phyloP scores from a whole-genome alignment of 2,113 vertebrate genomes.

The Paramormyrops kingsleyae region DNA sequence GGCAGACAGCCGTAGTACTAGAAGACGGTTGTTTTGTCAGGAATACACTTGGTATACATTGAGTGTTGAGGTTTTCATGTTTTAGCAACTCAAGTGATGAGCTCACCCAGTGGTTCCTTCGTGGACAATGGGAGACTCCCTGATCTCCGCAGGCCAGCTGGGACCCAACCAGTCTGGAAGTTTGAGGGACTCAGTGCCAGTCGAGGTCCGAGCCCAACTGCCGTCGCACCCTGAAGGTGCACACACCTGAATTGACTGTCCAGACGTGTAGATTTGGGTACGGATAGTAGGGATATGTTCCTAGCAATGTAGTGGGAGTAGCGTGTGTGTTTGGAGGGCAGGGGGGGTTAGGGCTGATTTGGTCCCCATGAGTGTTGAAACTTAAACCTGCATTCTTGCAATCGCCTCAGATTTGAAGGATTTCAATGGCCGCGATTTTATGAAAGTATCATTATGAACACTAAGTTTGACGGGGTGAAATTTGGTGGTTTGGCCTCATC shows the following conservation, averaged over 20 bases:
- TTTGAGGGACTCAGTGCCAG: neutral
- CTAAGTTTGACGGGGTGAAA: neutral
- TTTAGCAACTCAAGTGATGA: neutral
- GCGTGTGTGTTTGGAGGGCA: neutral
- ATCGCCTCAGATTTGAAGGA: neutral
- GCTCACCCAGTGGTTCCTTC: neutral
- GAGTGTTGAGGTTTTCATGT: neutral
- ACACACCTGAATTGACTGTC: neutral
- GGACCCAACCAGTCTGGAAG: neutral
- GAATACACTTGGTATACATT: too few relatives aligned
- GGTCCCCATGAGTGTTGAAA: neutral
- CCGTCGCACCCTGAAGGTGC: neutral
- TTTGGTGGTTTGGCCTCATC: neutral
- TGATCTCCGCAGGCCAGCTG: neutral
- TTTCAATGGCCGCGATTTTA: neutral
- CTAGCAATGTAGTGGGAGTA: neutral
- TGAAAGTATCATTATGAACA: neutral
- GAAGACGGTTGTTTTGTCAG: neutral
- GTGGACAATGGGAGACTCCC: neutral
- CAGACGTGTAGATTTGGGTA: neutral
- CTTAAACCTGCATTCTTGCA: neutral
- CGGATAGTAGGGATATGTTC: neutral
- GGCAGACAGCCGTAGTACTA: neutral
- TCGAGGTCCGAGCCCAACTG: neutral
- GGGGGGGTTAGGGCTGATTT: neutral